A percentile compares a stretch with the other conserved stretches of the same genome.
Evolutionary conservation across 2,888 invertebrate species (phyloP).

Genomic region (Lasioglossum morio): DNA sequence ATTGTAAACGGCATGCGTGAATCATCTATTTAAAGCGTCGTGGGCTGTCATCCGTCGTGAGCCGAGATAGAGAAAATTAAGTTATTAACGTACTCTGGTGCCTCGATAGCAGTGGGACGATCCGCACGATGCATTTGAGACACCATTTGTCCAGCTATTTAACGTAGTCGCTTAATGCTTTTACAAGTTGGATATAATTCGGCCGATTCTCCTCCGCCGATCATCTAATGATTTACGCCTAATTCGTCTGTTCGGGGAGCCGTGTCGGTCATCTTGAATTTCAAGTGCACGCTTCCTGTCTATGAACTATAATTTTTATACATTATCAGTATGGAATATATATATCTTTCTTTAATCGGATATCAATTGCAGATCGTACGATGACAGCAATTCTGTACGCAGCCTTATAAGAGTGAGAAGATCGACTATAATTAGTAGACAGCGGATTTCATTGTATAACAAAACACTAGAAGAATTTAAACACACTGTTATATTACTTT

Average conservation of each 20-base stretch:
- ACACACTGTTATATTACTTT: no score
- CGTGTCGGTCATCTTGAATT: background rate
- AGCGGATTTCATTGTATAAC: no score
- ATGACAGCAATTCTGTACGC: no score
- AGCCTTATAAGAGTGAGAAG: background rate
- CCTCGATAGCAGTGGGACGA: background rate
- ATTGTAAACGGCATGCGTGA: background rate
- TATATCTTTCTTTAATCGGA: background rate
- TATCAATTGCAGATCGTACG: background rate
- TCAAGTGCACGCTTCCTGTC: background rate
- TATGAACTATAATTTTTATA: background rate
- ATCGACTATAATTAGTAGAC: background rate
- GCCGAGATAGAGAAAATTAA: constrained; percentile 11
- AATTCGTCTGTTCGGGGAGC: background rate
- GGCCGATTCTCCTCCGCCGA: no score
- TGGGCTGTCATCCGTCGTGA: constrained; percentile 9
- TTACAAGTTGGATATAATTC: background rate
- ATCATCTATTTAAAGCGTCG: constrained; percentile 8
- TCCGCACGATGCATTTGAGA: background rate
- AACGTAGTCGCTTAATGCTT: background rate
- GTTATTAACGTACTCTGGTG: background rate
- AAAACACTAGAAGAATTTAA: no score
- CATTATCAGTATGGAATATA: background rate
- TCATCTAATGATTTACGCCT: background rate
- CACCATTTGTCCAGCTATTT: background rate